phyloP scores from a whole-genome alignment of 2,113 vertebrate genomes.

The Psettodes erumei region DNA sequence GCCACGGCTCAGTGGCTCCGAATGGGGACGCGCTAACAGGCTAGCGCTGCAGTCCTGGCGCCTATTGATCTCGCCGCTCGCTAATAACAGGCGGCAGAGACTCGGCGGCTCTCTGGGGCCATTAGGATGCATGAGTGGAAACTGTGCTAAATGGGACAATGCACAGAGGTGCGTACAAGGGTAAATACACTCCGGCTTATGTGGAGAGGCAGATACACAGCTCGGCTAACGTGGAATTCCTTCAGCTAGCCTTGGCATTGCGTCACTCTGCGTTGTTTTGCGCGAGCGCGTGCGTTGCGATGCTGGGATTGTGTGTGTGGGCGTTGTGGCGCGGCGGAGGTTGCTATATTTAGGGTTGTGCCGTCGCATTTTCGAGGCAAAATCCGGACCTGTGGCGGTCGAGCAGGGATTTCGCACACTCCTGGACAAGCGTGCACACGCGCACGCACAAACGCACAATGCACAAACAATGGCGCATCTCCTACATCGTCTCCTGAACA shows the following conservation, averaged over 20 bases:
- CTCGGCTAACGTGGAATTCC: conserved; percentile 46
- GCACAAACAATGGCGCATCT: conserved; percentile 34
- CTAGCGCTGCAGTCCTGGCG: conserved; percentile 55
- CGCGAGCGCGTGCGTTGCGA: neutral
- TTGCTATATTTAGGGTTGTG: conserved; percentile 60
- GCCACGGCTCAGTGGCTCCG: conserved; percentile 73
- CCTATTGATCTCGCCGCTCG: conserved; percentile 74
- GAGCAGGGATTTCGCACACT: conserved; percentile 26
- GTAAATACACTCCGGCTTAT: conserved; percentile 68
- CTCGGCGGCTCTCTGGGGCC: conserved; percentile 62
- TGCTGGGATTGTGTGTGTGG: conserved; percentile 9
- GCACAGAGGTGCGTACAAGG: conserved; percentile 68
- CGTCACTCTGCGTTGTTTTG: conserved; percentile 49
- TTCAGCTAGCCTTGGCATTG: conserved; percentile 66
- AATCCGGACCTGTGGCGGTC: conserved; percentile 63
- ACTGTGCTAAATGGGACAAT: conserved; percentile 71
- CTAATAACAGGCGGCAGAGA: conserved; percentile 70
- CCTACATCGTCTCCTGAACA: conserved; percentile 55
- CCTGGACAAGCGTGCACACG: neutral
- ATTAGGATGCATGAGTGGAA: conserved; percentile 76
- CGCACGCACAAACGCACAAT: conserved; percentile 9
- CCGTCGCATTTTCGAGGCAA: conserved; percentile 70
- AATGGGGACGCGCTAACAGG: conserved; percentile 71
- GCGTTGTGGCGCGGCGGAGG: conserved; percentile 29
- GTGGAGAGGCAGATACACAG: conserved; percentile 47